A percentile compares a stretch with the other conserved stretches of the same genome.
phyloP scores from a whole-genome alignment of 2,888 invertebrate genomes.

The Rhagonycha fulva region DNA sequence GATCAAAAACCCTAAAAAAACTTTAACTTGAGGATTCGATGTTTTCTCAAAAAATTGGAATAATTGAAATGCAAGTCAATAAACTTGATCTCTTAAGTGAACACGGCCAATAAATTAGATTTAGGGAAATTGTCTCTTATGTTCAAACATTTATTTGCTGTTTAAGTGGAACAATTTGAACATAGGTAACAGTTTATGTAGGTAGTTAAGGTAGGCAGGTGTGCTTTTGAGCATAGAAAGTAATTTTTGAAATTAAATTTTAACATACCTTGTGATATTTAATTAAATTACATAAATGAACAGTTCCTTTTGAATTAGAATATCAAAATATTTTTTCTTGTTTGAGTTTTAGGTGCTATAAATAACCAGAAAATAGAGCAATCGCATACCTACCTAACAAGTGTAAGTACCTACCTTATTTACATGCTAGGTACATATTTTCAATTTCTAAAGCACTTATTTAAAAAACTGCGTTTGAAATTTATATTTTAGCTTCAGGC shows the following conservation, averaged over 20 bases:
- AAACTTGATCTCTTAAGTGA: neutral
- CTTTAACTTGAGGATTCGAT: no score
- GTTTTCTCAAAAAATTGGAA: no score
- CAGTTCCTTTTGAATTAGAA: neutral
- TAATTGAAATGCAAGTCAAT: neutral
- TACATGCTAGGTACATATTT: neutral
- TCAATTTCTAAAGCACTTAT: neutral
- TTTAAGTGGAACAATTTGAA: neutral
- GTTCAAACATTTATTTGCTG: neutral
- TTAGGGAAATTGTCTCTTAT: neutral
- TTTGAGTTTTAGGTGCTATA: no score
- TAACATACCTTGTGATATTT: neutral
- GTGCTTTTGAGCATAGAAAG: neutral
- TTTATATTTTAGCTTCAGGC: neutral
- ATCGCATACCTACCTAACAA: neutral
- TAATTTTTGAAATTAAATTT: neutral
- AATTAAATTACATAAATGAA: neutral
- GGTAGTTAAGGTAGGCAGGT: neutral
- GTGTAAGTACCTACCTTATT: neutral
- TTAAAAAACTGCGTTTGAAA: neutral
- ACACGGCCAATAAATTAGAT: neutral
- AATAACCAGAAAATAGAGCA: neutral
- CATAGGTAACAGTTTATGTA: neutral
- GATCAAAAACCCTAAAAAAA: no score
- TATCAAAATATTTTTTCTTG: no score